Conservation (phyloP, 35 echinoderm and acorn worm species). For the Eucidaris tribuloides region DNA sequence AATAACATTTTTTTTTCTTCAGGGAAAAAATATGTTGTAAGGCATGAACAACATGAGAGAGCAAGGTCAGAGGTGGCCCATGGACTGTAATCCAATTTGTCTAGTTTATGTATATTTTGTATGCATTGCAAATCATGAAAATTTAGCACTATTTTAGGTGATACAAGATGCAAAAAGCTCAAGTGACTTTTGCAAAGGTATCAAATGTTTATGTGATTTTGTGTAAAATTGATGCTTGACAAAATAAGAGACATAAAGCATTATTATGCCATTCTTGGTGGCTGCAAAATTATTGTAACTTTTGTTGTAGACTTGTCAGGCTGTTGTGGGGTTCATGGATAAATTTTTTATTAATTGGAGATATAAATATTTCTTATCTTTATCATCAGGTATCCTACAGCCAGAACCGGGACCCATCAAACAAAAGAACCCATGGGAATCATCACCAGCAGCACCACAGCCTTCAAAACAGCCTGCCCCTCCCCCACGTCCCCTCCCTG, state of each 20-base stretch:
- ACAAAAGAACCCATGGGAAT: slow-evolving; percentile 82
- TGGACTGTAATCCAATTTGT: too few relatives aligned
- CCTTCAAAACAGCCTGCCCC: slow-evolving; percentile 1
- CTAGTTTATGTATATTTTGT: too few relatives aligned
- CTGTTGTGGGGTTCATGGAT: not conserved
- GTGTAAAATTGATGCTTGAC: not conserved
- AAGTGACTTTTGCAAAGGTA: too few relatives aligned
- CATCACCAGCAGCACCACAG: slow-evolving; percentile 2
- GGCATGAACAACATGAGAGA: too few relatives aligned
- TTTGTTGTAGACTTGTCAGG: not conserved
- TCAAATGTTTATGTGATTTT: too few relatives aligned
- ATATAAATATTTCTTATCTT: too few relatives aligned
- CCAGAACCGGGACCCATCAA: slow-evolving; percentile 39
- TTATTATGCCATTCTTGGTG: not conserved
- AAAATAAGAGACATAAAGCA: not conserved
- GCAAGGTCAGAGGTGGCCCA: too few relatives aligned
- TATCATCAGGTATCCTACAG: slow-evolving; percentile 4
- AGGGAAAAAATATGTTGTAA: too few relatives aligned
- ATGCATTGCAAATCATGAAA: too few relatives aligned
- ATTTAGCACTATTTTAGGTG: too few relatives aligned
- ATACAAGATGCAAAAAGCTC: too few relatives aligned
- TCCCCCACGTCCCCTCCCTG: slow-evolving; percentile 13
- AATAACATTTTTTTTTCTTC: too few relatives aligned
- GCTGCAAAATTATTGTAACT: not conserved
- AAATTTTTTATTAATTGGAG: not conserved